phyloP scores from a whole-genome alignment of 2,113 vertebrate genomes.

The Pituophis catenifer region DNA sequence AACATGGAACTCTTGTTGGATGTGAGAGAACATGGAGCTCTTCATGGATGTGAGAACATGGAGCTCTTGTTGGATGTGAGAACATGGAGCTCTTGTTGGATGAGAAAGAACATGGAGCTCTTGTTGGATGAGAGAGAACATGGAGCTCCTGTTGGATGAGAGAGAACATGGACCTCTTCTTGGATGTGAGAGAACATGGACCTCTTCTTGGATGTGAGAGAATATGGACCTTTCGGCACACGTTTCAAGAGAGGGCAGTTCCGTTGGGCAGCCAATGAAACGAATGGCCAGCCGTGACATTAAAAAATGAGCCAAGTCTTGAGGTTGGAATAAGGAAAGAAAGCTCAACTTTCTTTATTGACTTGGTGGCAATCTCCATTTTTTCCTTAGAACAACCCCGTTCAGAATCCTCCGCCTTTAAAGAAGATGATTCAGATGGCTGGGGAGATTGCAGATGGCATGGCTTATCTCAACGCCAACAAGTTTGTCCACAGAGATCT shows the following conservation, averaged over 20 bases:
- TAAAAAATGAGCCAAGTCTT: neutral
- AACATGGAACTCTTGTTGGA: no score
- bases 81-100: no score
- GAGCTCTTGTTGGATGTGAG: no score
- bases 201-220: neutral
- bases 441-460: constrained; percentile 95
- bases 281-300: accelerated
- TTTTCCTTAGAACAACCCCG: constrained; percentile 77
- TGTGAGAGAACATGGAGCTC: neutral
- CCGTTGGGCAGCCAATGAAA: neutral
- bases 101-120: neutral
- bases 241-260: neutral
- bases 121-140: neutral
- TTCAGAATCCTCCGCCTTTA: constrained; percentile 84
- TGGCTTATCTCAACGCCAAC: constrained; percentile 98
- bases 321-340: neutral
- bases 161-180: no score
- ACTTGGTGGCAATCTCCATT: neutral
- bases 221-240: neutral
- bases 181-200: neutral
- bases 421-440: constrained; percentile 99
- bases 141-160: neutral
- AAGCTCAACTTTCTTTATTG: neutral
- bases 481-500: constrained; percentile 98
- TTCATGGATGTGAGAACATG: no score